phyloP scores from a whole-genome alignment of 1,140 invertebrate species.

The Stratiolaelaps scimitus region DNA sequence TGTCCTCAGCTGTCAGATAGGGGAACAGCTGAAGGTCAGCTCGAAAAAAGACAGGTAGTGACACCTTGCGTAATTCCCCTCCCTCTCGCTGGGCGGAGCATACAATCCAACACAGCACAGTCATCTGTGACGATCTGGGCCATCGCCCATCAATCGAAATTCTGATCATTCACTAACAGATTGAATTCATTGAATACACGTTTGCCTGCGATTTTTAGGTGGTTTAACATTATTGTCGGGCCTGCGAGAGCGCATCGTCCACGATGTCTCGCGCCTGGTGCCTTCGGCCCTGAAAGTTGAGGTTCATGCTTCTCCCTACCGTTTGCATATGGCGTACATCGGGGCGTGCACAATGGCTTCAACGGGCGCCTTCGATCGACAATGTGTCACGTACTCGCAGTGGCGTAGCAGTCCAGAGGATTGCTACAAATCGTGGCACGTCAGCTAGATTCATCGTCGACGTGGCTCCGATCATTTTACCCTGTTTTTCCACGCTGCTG shows the following conservation, averaged over 20 bases:
- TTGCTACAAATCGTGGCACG: constrained; percentile 38
- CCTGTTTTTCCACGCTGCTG: no score
- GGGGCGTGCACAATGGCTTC: constrained; percentile 48
- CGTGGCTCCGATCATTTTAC: no score
- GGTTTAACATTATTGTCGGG: constrained; percentile 51
- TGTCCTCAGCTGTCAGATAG: no score
- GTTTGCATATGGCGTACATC: constrained; percentile 51
- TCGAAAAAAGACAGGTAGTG: no score
- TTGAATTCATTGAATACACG: no score
- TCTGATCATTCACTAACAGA: no score
- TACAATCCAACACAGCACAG: background rate
- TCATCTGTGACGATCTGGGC: no score
- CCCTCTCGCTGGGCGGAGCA: background rate
- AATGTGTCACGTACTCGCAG: constrained; percentile 42
- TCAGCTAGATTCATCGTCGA: constrained; percentile 26
- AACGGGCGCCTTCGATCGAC: constrained; percentile 46
- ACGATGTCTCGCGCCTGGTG: constrained; percentile 48
- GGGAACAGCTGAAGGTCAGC: no score
- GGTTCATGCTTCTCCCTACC: constrained; percentile 49
- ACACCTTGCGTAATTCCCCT: background rate
- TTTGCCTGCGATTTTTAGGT: constrained; percentile 38
- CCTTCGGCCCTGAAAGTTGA: constrained; percentile 47
- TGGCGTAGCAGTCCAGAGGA: constrained; percentile 38
- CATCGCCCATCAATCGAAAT: background rate
- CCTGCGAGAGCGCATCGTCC: constrained; percentile 49